Conservation (phyloP, 2,888 invertebrate genomes). For the Stomorhina lunata region DNA sequence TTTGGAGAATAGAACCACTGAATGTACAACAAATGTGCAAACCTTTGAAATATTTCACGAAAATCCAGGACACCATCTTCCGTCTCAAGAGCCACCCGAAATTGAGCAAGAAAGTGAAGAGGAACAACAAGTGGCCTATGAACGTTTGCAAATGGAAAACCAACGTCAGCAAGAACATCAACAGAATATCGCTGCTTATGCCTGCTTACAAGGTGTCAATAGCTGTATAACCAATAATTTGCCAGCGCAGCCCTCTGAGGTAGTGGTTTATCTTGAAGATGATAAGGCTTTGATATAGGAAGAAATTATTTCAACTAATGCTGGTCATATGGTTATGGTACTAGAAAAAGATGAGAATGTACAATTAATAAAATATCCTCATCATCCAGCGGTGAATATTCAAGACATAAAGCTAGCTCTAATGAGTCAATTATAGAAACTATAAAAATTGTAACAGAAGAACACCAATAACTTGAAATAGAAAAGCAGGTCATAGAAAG, state of each 20-base stretch:
- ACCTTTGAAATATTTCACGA: constrained; percentile 69
- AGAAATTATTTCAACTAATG: not conserved
- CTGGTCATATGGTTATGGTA: not conserved
- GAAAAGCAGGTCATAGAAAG: constrained; percentile 60
- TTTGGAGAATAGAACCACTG: not conserved
- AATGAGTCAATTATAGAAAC: constrained; percentile 71
- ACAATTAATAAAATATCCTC: constrained; percentile 86
- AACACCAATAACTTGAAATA: not conserved
- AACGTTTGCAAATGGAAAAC: constrained; percentile 69
- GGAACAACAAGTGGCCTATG: constrained; percentile 74
- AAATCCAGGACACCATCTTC: too few species aligned
- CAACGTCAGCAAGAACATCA: constrained; percentile 45
- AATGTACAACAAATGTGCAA: constrained; percentile 53
- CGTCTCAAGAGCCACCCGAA: constrained; percentile 67
- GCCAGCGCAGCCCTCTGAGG: constrained; percentile 25
- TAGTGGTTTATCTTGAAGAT: constrained; percentile 33
- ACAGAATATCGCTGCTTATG: constrained; percentile 43
- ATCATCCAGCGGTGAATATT: constrained; percentile 72
- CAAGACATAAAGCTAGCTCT: not conserved
- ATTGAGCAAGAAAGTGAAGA: constrained; percentile 75
- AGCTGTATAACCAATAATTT: not conserved
- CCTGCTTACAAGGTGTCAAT: constrained; percentile 40
- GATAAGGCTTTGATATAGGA: not conserved
- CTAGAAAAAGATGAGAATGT: constrained; percentile 81
- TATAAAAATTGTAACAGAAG: constrained; percentile 65